Evolutionary conservation across 2,113 vertebrate genomes (phyloP), one percentile per base, ranked within the genome.

Genomic region (Megaceryle maxima): DNA sequence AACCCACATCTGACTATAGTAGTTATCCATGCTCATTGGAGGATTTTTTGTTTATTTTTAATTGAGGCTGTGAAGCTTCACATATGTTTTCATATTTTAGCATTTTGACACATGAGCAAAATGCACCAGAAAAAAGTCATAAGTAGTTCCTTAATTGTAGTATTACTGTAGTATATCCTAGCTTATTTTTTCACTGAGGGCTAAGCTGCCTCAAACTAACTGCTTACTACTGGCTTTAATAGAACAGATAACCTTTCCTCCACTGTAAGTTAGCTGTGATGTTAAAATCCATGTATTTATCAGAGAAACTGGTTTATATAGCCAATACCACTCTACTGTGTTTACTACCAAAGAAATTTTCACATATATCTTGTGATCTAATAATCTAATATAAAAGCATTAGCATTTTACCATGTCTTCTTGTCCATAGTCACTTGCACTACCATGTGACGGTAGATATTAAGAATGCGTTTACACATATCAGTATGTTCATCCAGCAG

Each of bases 401-500:
- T 60, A 87, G 67, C 50, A 80, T 90, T 86, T 98, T 99, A 99
- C 99, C 99, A 99, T 95, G 99, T 99, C 96, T 99, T 99, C 98
- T 99, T 99, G 98, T 99, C 99, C 99, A 99, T 99, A 92, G 99
- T 99, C 95, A 99, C 99, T 96, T 99, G 99, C 90, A 99, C 99
- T 88, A 99, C 99, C 97, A 99, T 99, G 97, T 99, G 99, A 76
- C 99, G 99, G 97, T 99, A 99, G 97, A 99, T 99, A 96, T 99
- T 99, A 81, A 99, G 98, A 97, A 99, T 99, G 72, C 99, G 98
- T 98, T 99, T 99, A 98, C 99, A 99, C 99, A 99, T 99, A 97
- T 99, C 99, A 4, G 99, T 99, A 62, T 99, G 99, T 74, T 99
- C 99, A 97, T 99, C 99, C 96, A 99, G 96, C 69, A 99, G 98